phyloP scores from a whole-genome alignment of 92 coral and sea anemone genomes.

The Porites divaricata region DNA sequence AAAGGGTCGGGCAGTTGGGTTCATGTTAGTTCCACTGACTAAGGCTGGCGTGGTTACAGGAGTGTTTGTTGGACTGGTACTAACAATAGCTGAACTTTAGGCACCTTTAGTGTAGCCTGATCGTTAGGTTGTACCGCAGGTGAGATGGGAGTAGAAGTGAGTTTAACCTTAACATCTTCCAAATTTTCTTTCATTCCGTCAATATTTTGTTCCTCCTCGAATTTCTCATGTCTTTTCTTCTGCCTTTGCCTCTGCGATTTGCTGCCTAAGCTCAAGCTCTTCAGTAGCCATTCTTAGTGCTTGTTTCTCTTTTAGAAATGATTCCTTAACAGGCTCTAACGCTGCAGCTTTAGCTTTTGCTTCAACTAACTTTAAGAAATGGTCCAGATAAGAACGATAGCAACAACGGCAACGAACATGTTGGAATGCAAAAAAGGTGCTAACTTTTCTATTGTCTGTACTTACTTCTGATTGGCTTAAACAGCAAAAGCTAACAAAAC shows the following conservation, averaged over 20 bases:
- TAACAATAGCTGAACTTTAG: not conserved
- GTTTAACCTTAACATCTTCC: not conserved
- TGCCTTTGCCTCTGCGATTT: conserved; percentile 57
- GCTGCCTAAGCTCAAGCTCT: conserved; percentile 27
- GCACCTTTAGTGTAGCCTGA: not conserved
- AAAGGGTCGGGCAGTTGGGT: conserved; percentile 1
- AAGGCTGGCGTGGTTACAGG: not conserved
- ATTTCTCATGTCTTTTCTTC: conserved; percentile 65
- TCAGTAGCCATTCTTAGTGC: conserved; percentile 50
- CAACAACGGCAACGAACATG: too few relatives aligned
- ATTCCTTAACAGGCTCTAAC: conserved; percentile 40
- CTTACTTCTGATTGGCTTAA: too few relatives aligned
- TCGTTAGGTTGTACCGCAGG: not conserved
- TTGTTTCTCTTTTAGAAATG: conserved; percentile 45
- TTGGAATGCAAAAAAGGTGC: too few relatives aligned
- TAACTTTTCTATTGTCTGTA: too few relatives aligned
- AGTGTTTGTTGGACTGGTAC: not conserved
- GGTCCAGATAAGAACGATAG: too few relatives aligned
- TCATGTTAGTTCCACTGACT: not conserved
- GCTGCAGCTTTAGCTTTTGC: conserved; percentile 58
- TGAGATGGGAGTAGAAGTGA: conserved; percentile 3
- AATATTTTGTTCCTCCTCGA: conserved; percentile 12
- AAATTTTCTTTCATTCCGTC: not conserved
- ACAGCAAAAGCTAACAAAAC: too few relatives aligned
- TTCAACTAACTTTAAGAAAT: conserved; percentile 43